A percentile compares a stretch with the other conserved stretches of the same genome.
Evolutionary conservation across 2,113 vertebrate genomes (phyloP).

Genomic region (Rostratula benghalensis): DNA sequence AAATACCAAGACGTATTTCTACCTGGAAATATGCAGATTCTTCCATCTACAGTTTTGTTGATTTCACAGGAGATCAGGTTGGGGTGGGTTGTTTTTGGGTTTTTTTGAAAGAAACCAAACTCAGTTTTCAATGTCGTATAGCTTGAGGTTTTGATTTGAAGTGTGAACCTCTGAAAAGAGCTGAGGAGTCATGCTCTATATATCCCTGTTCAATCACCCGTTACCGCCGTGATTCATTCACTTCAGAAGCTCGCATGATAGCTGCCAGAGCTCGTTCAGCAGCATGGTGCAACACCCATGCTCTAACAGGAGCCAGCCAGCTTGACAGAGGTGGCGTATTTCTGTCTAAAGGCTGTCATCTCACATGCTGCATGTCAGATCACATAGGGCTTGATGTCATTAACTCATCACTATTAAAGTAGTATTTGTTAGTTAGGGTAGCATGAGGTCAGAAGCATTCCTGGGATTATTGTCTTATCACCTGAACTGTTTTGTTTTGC

Average conservation of each 20-base stretch:
- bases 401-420: constrained; percentile 52
- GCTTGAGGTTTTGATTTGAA: not conserved
- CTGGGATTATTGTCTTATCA: not conserved
- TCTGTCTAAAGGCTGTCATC: constrained; percentile 25
- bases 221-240: constrained; percentile 12
- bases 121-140: not conserved
- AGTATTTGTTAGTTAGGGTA: not conserved
- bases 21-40: not conserved
- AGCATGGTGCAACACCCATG: not conserved
- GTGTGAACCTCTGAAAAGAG: not conserved
- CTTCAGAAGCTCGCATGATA: not conserved
- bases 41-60: not conserved
- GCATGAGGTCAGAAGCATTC: constrained; percentile 27
- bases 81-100: not conserved
- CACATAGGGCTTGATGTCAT: not conserved
- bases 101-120: not conserved
- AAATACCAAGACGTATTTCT: not conserved
- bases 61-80: not conserved
- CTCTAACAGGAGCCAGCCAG: not conserved
- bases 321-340: not conserved
- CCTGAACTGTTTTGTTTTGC: not conserved
- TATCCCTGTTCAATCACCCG: not conserved
- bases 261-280: not conserved
- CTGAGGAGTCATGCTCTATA: not conserved
- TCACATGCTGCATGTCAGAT: not conserved